A percentile compares a stretch with the other conserved stretches of the same genome.
Conservation (phyloP, 2,888 invertebrate species). For the Caradrina kadenii region DNA sequence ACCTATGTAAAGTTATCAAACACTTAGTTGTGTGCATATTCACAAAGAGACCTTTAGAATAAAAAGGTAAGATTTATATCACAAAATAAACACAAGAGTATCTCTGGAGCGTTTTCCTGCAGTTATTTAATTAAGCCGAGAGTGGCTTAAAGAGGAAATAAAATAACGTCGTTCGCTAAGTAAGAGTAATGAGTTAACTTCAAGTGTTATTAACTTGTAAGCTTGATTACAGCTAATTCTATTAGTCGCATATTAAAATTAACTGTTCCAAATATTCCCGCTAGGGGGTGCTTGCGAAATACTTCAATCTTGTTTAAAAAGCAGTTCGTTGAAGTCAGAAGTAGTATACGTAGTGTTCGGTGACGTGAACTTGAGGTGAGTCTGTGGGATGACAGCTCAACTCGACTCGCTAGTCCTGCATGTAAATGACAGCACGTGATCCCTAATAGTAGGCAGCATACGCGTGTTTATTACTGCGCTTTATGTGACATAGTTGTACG, state of each 20-base stretch:
- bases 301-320: not conserved
- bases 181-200: conserved; percentile 55
- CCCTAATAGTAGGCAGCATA: not conserved
- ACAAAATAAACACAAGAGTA: conserved; percentile 27
- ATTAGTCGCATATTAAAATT: conserved; percentile 36
- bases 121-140: conserved; percentile 51
- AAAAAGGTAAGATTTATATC: not conserved
- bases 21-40: too few species aligned
- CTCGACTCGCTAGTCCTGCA: not conserved
- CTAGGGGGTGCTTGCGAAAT: not conserved
- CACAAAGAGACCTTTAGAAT: not conserved
- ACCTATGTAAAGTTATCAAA: too few species aligned
- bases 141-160: conserved; percentile 39
- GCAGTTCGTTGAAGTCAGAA: too few species aligned
- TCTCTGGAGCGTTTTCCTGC: conserved; percentile 30
- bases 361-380: not conserved
- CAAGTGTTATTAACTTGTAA: conserved; percentile 36
- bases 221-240: conserved; percentile 50
- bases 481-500: conserved; percentile 24
- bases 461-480: conserved; percentile 20
- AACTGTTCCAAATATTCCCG: conserved; percentile 10
- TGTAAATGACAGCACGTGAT: not conserved
- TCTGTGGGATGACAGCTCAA: not conserved
- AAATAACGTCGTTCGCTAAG: conserved; percentile 43
- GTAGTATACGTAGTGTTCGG: not conserved